Conservation (phyloP, 1,140 invertebrate species). For the Habropoda laboriosa region DNA sequence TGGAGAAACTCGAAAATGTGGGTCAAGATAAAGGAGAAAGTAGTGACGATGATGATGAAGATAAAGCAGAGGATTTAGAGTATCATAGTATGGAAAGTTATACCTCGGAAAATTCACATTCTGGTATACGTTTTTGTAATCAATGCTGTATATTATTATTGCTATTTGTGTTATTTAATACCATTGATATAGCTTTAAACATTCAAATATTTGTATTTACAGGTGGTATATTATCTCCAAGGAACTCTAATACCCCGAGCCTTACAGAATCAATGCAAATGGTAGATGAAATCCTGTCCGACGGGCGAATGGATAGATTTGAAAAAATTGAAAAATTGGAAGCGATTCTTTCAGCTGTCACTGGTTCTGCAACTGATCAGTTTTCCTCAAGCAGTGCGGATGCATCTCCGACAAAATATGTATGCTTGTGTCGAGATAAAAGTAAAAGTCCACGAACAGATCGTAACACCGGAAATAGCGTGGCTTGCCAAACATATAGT, state of each 20-base stretch:
- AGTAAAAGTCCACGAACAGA: conserved; percentile 53
- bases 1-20: conserved; percentile 93
- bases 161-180: background rate
- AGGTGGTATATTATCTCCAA: conserved; percentile 85
- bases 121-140: conserved; percentile 73
- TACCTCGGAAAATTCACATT: conserved; percentile 86
- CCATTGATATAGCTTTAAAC: background rate
- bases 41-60: conserved; percentile 87
- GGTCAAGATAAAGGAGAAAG: conserved; percentile 86
- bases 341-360: conserved; percentile 90
- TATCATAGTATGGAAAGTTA: conserved; percentile 90
- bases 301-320: conserved; percentile 91
- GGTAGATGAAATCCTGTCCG: conserved; percentile 92
- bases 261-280: conserved; percentile 95
- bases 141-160: background rate
- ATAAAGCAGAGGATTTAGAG: conserved; percentile 87
- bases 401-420: conserved; percentile 77
- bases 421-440: conserved; percentile 82
- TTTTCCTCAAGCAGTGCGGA: conserved; percentile 67
- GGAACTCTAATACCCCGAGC: conserved; percentile 91
- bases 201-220: background rate
- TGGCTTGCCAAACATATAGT: conserved; percentile 91
- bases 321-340: conserved; percentile 93
- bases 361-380: conserved; percentile 82
- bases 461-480: conserved; percentile 65